These are phyloP conservation scores for Ormyrus thymus DNA, from an alignment of 2,888 invertebrate species.

Conservation along the genomic window DNA sequence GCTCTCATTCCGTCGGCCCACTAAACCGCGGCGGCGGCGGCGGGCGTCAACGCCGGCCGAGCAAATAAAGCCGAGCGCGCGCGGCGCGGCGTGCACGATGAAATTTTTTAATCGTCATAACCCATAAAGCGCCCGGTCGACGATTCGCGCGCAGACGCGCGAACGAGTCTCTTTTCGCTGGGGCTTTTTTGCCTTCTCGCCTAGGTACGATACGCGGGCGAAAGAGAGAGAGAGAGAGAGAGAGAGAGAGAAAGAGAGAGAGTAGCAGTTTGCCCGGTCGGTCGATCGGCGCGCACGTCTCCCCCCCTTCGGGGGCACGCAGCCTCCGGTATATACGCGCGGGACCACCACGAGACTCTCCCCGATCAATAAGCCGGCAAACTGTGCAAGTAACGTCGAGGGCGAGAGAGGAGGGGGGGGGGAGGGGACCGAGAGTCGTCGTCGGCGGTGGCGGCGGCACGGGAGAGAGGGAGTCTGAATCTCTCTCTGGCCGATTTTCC, in stretches of 20 bases:
- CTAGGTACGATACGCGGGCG: too few species aligned
- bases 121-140: neutral
- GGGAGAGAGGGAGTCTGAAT: slow-evolving; percentile 55
- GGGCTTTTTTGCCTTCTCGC: slow-evolving; percentile 3
- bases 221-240: too few species aligned
- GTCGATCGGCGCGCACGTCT: slow-evolving; percentile 35
- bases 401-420: slow-evolving; percentile 50
- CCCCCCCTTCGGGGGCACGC: slow-evolving; percentile 50
- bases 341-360: slow-evolving; percentile 57
- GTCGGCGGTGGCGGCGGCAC: slow-evolving; percentile 8
- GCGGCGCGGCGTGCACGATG: neutral
- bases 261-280: slow-evolving; percentile 8
- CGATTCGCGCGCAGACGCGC: slow-evolving; percentile 1
- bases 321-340: slow-evolving; percentile 61
- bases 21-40: neutral
- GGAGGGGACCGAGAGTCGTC: slow-evolving; percentile 34
- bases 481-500: slow-evolving; percentile 59
- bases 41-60: too few species aligned
- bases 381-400: slow-evolving; percentile 63
- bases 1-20: neutral
- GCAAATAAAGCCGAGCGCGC: too few species aligned
- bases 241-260: too few species aligned
- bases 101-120: slow-evolving; percentile 20
- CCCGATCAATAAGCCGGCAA: slow-evolving; percentile 72
- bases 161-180: slow-evolving; percentile 26